Evolutionary conservation across 30 jellyfish, hydroid and myxozoan genomes (phyloP).

Genomic region (Aurelia sp.): DNA sequence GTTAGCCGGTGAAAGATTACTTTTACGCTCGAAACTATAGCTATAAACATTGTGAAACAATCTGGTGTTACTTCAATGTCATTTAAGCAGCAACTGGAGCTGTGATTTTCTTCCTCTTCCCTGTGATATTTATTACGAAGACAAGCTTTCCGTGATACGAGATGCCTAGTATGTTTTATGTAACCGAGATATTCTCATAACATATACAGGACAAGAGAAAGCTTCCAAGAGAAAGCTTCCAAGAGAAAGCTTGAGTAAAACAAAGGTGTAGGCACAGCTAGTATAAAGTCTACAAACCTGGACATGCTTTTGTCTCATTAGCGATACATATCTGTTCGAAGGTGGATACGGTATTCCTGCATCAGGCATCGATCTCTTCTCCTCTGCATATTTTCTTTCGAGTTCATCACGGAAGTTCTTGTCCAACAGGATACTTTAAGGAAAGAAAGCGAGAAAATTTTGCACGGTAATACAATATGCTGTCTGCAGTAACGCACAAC

Average conservation of each 20-base stretch:
- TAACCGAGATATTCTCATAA: no score
- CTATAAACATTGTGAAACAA: no score
- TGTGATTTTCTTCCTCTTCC: background rate
- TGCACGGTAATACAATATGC: no score
- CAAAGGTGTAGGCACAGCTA: no score
- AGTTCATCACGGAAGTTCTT: slow-evolving; percentile 92
- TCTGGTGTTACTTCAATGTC: no score
- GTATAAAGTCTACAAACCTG: slow-evolving; percentile 62
- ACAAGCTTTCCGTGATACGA: background rate
- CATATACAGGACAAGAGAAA: no score
- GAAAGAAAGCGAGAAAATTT: background rate
- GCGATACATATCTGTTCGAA: slow-evolving; percentile 86
- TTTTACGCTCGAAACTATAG: no score
- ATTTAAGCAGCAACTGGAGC: no score
- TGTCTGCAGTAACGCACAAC: no score
- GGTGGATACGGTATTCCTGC: slow-evolving; percentile 89
- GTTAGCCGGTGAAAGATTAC: no score
- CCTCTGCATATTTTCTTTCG: slow-evolving; percentile 87
- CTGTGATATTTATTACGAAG: background rate
- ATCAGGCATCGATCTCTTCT: slow-evolving; percentile 88
- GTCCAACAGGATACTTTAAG: slow-evolving; percentile 84
- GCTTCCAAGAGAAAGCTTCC: no score
- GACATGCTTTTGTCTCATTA: slow-evolving; percentile 91
- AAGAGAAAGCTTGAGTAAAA: no score
- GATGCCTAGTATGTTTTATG: background rate